Base-by-base conservation (phyloP, 2,888 invertebrate species). In the Halictus ligatus region DNA sequence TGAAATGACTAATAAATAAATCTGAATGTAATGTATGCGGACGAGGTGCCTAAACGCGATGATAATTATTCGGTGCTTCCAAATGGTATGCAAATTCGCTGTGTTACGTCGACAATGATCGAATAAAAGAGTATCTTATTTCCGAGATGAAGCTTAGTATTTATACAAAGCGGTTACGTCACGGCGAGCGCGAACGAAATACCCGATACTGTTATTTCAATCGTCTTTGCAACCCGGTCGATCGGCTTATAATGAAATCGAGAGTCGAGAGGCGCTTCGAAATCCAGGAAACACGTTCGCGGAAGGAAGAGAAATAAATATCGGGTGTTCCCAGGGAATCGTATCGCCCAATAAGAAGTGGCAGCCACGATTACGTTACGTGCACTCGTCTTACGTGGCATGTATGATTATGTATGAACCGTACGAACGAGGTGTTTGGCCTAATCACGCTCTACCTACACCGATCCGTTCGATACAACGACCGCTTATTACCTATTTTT, bases 351-450 rank as follows among this genome's bases (percentile, higher is more conserved):
- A 88, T 84, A 84, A 88, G 80, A 84, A 83, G 58, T 58, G 78
- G 74, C 69, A 75, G 73, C 50, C 69, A 67, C 72, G 58, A 80
- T 77, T 80, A 80, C 84, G 69, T 90, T 89, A 86, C 73, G 85
- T 81, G 87, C 85, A 84, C 80, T 83, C 85, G 86, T 84, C 81
- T 81, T 88, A 81, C 88, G 89, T 88, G 90, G 89, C 88, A 88
- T 84, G 50, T 85, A 88, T 88, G 88, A 88, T 89, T 90, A 90
- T 92, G 89, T 87, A 91, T 90, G 91, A 91, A 83, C 89, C 91
- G 88, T 88, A 91, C 89, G 91, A 91, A 83, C 76, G 79, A 84
- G 88, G 85, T 86, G 83, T 91, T 91, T 92, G 92, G 91, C 92
- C 92, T 84, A 92, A 90, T 91, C 89, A 84, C 78, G 13, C 50